These are phyloP conservation scores for Paralvinella palmiformis DNA, from an alignment of 1,140 invertebrate genomes.

Conservation along the genomic window DNA sequence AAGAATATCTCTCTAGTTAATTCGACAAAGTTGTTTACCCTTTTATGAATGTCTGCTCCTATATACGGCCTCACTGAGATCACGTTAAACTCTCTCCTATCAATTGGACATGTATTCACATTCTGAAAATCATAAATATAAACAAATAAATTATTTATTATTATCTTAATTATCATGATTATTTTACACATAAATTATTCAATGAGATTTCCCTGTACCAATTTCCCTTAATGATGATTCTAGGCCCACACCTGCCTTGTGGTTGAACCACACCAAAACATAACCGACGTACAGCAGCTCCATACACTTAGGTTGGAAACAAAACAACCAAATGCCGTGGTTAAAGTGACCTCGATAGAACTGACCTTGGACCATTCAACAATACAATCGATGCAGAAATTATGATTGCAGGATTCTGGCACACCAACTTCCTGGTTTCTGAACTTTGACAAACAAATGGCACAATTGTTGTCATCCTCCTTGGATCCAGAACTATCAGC, in stretches of 20 bases:
- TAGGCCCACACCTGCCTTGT: background rate
- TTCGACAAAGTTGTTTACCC: conserved; percentile 47
- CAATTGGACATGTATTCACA: conserved; percentile 91
- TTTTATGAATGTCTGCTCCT: conserved; percentile 62
- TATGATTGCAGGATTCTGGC: conserved; percentile 80
- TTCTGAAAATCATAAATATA: conserved; percentile 55
- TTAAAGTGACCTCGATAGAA: background rate
- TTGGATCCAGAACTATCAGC: background rate
- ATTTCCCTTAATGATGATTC: background rate
- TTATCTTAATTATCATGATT: background rate
- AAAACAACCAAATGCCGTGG: background rate
- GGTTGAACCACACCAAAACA: background rate
- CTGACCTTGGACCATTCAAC: conserved; percentile 79
- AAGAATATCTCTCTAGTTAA: no score
- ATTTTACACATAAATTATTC: background rate
- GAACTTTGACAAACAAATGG: conserved; percentile 64
- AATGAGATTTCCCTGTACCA: background rate
- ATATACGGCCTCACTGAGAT: conserved; percentile 68
- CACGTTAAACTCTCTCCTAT: conserved; percentile 72
- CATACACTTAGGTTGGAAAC: background rate
- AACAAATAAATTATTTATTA: background rate
- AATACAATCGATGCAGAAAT: conserved; percentile 82
- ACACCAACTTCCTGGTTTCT: conserved; percentile 70
- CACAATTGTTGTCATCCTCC: conserved; percentile 55
- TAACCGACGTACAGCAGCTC: background rate